Evolutionary conservation across 2,113 vertebrate species (phyloP).

Genomic region (Tricholaema leucomelas): DNA sequence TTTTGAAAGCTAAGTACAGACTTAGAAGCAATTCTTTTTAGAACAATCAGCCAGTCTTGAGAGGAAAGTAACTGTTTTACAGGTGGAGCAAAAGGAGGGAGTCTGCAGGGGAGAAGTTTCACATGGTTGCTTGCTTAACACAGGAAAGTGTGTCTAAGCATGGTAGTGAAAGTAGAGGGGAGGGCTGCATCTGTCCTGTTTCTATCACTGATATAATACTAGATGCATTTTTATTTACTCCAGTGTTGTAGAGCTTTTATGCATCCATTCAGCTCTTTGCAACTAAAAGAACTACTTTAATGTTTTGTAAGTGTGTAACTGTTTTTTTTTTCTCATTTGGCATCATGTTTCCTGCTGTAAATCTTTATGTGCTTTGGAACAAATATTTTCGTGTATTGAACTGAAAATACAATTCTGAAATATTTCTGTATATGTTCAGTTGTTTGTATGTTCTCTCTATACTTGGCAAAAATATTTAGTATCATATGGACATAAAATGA

Average conservation of each 20-base stretch:
- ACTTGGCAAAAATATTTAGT: not conserved
- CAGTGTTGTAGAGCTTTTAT: not conserved
- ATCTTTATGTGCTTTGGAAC: not conserved
- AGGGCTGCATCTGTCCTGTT: not conserved
- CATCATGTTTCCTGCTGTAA: not conserved
- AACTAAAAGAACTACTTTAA: not conserved
- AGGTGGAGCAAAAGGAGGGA: not conserved
- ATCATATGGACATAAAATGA: not conserved
- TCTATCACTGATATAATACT: not conserved
- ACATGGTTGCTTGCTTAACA: not conserved
- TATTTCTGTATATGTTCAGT: not conserved
- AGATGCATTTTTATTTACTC: not conserved
- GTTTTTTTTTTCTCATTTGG: not conserved
- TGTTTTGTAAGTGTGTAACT: not conserved
- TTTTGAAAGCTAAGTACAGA: not conserved
- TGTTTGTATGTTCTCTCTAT: not conserved
- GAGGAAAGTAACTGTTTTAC: not conserved
- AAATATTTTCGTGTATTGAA: constrained; percentile 11
- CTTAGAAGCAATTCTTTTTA: not conserved
- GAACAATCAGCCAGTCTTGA: not conserved
- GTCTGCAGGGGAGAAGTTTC: not conserved
- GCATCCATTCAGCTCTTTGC: not conserved
- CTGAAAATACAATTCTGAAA: not conserved
- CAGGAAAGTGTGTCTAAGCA: not conserved
- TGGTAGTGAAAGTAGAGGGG: not conserved